Evolutionary conservation across 2,113 vertebrate species (phyloP), one percentile per base, ranked within the genome.

Genomic region (Corydoras maculifer): DNA sequence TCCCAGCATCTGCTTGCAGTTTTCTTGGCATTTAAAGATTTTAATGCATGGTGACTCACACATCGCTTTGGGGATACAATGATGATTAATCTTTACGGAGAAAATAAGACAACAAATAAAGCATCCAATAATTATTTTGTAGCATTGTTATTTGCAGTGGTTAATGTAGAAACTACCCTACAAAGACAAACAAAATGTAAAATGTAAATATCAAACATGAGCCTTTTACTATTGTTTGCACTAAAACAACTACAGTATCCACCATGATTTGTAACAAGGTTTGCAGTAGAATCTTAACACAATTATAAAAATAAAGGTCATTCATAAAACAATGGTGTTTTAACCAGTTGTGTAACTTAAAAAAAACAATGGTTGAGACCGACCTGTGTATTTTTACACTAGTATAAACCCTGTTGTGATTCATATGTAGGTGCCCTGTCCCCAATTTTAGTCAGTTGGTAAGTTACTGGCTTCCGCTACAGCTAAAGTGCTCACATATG

Each of bases 181-280:
- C 60, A 72, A 75, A 73, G 18, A 43, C 32, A 48, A 73, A 68
- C 51, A 72, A 69, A 75, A 65, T 25, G 18, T 25, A 72, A 69
- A 75, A 65, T 25, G 18, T 25, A 25, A 25, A 25, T 25, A 25
- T 25, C 18, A 25, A 72, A 35, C 63, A 54, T 9, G 13, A 67
- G 69, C 15, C 72, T 66, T 80, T 75, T 64, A 70, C 59, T 69
- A 66, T 55, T 30, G 5, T 58, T 74, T 32, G 9, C 64, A 65
- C 29, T 14, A 62, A 79, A 62, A 54, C 57, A 3, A 8, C 9
- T 53, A 35, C 32, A 64, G 55, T 43, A 72, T 75, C 58, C 53
- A 8, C 61, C 50, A 2, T 12, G 5, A 3, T 58, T 25, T 12
- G 13, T 58, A 31, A 32, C 35, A 59, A 68, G 66, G 61, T 48